Conservation (phyloP, 2,113 vertebrate species). For the Morone saxatilis region DNA sequence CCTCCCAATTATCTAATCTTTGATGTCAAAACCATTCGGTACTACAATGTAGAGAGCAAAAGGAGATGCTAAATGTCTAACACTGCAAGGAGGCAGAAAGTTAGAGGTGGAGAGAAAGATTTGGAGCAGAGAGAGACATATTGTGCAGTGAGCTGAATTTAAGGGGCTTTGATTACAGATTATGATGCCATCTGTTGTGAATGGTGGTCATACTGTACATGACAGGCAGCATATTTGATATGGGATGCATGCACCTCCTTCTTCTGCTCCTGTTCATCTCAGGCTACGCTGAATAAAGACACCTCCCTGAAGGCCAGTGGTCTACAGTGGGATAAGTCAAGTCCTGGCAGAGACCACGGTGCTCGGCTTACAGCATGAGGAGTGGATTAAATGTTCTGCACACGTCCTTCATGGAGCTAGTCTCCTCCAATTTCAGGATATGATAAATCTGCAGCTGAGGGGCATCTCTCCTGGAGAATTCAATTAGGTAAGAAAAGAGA, state of each 20-base stretch:
- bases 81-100: background rate
- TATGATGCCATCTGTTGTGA: constrained; percentile 71
- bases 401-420: constrained; percentile 74
- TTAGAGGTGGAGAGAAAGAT: constrained; percentile 10
- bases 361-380: constrained; percentile 36
- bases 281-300: constrained; percentile 31
- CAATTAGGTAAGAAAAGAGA: constrained; percentile 81
- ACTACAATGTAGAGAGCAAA: constrained; percentile 1
- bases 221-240: constrained; percentile 65
- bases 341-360: constrained; percentile 29
- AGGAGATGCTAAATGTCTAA: background rate
- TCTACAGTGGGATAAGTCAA: constrained; percentile 57
- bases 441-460: constrained; percentile 77
- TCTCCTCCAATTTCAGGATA: constrained; percentile 80
- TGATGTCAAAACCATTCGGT: constrained; percentile 27
- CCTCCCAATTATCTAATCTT: constrained; percentile 30
- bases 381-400: constrained; percentile 74
- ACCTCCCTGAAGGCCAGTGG: constrained; percentile 52
- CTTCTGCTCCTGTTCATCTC: constrained; percentile 44
- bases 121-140: constrained; percentile 50
- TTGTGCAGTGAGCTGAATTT: constrained; percentile 65
- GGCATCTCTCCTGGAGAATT: constrained; percentile 80
- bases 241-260: constrained; percentile 41
- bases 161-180: constrained; percentile 73
- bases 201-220: constrained; percentile 51